Evolutionary conservation across 2,113 vertebrate genomes (phyloP).

Genomic region (Myrmophylax atrothorax): DNA sequence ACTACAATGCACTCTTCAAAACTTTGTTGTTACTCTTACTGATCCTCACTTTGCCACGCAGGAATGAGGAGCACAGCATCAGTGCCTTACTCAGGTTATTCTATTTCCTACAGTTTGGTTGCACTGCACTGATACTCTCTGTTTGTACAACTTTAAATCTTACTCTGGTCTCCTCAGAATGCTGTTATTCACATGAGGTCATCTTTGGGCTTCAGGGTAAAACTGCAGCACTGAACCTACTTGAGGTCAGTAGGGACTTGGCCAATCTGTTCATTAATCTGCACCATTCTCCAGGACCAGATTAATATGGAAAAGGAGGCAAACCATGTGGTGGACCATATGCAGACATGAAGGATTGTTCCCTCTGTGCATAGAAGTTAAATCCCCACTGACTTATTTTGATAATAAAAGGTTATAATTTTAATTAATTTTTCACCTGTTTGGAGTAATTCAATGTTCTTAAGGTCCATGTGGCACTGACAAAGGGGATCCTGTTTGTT

Average conservation of each 20-base stretch:
- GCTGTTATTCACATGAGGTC: not conserved
- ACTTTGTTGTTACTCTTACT: not conserved
- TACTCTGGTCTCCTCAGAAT: not conserved
- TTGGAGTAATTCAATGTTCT: not conserved
- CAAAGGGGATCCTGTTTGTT: not conserved
- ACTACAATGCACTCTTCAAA: not conserved
- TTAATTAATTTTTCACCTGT: not conserved
- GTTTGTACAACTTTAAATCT: not conserved
- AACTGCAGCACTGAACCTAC: not conserved
- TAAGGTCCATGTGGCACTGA: not conserved
- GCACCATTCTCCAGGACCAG: not conserved
- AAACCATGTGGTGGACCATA: not conserved
- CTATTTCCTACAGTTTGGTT: rapidly evolving
- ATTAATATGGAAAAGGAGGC: not conserved
- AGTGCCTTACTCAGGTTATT: not conserved
- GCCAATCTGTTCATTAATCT: not conserved
- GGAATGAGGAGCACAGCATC: not conserved
- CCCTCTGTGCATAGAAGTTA: not conserved
- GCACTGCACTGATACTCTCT: not conserved
- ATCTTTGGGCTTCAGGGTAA: not conserved
- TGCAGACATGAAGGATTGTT: not conserved
- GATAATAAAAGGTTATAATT: not conserved
- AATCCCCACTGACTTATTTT: not conserved
- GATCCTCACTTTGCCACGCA: not conserved
- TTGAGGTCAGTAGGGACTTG: not conserved